Evolutionary conservation across 1,140 invertebrate species (phyloP).

Genomic region (Diabrotica undecimpunctata): DNA sequence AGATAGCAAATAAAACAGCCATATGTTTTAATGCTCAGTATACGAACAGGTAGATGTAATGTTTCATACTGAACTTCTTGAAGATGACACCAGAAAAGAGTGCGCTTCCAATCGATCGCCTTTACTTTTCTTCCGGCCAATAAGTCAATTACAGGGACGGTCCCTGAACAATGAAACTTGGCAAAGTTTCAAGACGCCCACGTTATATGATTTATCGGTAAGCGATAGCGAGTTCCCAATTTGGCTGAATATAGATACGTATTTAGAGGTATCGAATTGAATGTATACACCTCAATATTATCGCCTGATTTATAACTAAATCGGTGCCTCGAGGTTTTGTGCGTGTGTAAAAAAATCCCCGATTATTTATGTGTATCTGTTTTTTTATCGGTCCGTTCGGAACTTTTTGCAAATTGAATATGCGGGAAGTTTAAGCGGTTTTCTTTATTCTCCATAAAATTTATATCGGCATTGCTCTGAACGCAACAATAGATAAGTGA

Average conservation of each 20-base stretch:
- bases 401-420: conserved; percentile 3
- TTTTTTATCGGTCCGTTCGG: neutral
- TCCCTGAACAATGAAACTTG: conserved; percentile 41
- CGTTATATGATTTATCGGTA: conserved; percentile 37
- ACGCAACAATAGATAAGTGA: too few species aligned
- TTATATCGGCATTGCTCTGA: neutral
- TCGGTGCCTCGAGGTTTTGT: neutral
- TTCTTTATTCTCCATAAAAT: neutral
- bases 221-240: conserved; percentile 34
- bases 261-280: conserved; percentile 37
- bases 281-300: conserved; percentile 27
- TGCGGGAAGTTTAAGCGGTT: neutral
- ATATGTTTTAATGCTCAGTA: too few species aligned
- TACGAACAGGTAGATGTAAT: neutral
- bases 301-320: conserved; percentile 28
- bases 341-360: neutral
- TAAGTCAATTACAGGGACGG: conserved; percentile 43
- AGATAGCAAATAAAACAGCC: too few species aligned
- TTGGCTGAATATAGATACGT: conserved; percentile 38
- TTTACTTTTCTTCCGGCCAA: conserved; percentile 40
- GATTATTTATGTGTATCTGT: neutral
- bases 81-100: conserved; percentile 28
- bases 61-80: conserved; percentile 13
- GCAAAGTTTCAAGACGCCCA: conserved; percentile 43
- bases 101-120: conserved; percentile 37